Evolutionary conservation across 2,888 invertebrate genomes (phyloP).

Genomic region (Phania funesta): DNA sequence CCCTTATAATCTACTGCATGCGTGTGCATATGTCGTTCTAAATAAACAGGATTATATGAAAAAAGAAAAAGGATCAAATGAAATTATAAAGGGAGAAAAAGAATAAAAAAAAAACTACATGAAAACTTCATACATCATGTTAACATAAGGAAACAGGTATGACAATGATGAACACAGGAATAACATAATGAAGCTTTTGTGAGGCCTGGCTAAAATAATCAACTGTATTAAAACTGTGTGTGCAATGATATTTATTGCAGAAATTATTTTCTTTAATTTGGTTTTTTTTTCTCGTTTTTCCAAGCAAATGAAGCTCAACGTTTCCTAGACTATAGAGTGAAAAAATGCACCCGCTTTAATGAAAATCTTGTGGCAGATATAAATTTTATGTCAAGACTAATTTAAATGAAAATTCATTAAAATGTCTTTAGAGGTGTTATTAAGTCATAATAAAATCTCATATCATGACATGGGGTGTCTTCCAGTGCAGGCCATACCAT

Average conservation of each 20-base stretch:
- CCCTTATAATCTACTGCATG: not conserved
- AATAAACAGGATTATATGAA: conserved; percentile 46
- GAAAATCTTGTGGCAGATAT: too few relatives aligned
- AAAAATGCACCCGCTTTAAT: too few relatives aligned
- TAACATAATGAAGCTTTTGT: too few relatives aligned
- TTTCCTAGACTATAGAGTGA: not conserved
- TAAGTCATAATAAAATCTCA: too few relatives aligned
- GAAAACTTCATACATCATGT: conserved; percentile 26
- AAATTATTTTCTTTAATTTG: not conserved
- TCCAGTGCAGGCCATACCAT: too few relatives aligned
- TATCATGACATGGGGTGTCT: too few relatives aligned
- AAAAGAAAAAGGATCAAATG: not conserved
- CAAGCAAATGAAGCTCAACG: not conserved
- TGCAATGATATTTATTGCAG: not conserved
- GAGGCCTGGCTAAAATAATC: too few relatives aligned
- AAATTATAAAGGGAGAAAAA: not conserved
- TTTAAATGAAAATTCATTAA: too few relatives aligned
- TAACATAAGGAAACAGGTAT: conserved; percentile 2
- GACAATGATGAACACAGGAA: not conserved
- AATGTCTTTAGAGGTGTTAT: too few relatives aligned
- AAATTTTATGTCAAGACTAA: too few relatives aligned
- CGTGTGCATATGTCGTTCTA: not conserved
- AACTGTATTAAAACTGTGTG: not conserved
- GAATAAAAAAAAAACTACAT: not conserved
- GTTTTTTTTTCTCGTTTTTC: not conserved